Percentiles rank a stretch among this genome's conserved stretches.
Conservation (phyloP, 1,140 invertebrate species). For the Agrypnia vestita region DNA sequence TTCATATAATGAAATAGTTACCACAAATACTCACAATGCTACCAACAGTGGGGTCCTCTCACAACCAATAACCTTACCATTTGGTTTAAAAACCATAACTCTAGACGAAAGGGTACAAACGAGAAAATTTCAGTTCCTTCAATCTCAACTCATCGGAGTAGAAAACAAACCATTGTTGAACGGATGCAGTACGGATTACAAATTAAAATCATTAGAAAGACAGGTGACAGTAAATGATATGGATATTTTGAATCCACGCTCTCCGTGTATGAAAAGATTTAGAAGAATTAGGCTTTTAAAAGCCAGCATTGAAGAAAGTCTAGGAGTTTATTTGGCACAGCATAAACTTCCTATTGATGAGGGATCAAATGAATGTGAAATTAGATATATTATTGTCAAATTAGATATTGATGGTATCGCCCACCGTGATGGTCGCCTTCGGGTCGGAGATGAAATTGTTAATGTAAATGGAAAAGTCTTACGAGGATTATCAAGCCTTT, state of each 20-base stretch:
- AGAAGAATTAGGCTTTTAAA: constrained; percentile 75
- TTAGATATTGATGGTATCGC: constrained; percentile 87
- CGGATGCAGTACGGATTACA: constrained; percentile 47
- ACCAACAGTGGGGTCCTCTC: background rate
- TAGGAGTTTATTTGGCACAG: constrained; percentile 81
- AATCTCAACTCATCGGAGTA: constrained; percentile 67
- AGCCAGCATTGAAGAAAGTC: constrained; percentile 77
- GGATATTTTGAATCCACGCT: constrained; percentile 68
- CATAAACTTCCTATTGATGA: constrained; percentile 74
- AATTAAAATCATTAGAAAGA: constrained; percentile 56
- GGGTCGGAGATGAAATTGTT: constrained; percentile 88
- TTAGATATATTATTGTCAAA: constrained; percentile 87
- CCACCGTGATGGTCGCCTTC: constrained; percentile 85
- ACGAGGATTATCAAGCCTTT: constrained; percentile 80
- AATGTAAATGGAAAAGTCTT: constrained; percentile 89
- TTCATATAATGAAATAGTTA: background rate
- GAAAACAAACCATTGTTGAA: constrained; percentile 54
- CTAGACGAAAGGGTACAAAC: constrained; percentile 71
- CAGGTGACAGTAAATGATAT: constrained; percentile 60
- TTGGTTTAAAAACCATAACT: constrained; percentile 70
- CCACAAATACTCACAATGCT: background rate
- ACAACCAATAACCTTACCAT: constrained; percentile 67
- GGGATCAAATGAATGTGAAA: constrained; percentile 73
- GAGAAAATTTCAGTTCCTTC: constrained; percentile 71
- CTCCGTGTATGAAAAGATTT: constrained; percentile 72